Evolutionary conservation across 2,888 invertebrate genomes (phyloP).

Genomic region (Cataglyphis rosenhaueri): DNA sequence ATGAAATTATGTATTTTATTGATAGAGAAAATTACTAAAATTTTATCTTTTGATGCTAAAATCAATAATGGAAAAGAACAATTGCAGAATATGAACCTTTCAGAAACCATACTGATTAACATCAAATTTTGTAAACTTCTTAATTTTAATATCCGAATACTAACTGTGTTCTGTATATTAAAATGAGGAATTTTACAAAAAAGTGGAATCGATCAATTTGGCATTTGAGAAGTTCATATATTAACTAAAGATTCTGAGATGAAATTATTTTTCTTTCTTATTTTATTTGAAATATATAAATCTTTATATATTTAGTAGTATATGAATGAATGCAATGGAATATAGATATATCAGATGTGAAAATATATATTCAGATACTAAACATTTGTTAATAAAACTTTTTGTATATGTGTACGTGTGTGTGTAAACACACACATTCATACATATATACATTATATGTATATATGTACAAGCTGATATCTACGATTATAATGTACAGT

Average conservation of each 20-base stretch:
- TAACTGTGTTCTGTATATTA: neutral
- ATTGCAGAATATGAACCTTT: neutral
- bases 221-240: neutral
- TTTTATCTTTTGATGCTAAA: neutral
- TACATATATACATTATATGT: constrained; percentile 51
- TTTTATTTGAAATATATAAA: neutral
- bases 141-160: neutral
- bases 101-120: neutral
- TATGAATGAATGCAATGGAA: neutral
- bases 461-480: constrained; percentile 63
- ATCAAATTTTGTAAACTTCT: neutral
- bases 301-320: neutral
- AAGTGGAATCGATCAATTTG: neutral
- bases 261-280: neutral
- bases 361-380: neutral
- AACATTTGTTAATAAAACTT: constrained; percentile 19
- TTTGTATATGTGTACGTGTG: constrained; percentile 50
- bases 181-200: neutral
- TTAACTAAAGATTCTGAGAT: neutral
- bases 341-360: neutral
- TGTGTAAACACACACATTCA: constrained; percentile 42
- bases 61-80: neutral
- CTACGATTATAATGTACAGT: constrained; percentile 58
- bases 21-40: constrained; percentile 38
- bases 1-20: constrained; percentile 55